Evolutionary conservation across 2,797 vertebrate genomes (phyloP), one percentile per base, ranked within the genome.

Genomic region (Rhinogobio ventralis): DNA sequence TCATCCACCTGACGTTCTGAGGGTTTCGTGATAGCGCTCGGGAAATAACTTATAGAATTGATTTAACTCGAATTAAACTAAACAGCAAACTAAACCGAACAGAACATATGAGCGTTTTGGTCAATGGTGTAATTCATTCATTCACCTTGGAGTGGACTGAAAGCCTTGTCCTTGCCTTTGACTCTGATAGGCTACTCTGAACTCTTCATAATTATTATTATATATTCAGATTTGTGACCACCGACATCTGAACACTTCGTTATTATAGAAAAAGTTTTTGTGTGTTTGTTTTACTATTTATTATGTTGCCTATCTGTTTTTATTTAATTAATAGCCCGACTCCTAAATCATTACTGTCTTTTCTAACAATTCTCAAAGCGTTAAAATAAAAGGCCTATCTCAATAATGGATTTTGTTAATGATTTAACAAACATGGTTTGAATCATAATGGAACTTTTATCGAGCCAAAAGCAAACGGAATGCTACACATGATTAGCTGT

Each of bases 361-460:
- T 9, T 9, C 39, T 9, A 86, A 89, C 90, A 89, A 91, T 90
- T 91, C 89, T 89, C 89, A 90, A 92, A 91, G 90, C 91, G 92
- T 69, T 86, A 90, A 92, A 92, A 91, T 86, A 46, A 17, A 25
- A 14, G 11, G 92, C 53, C 53, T 25, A 28, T 30, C 14, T 30
- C 14, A 64, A 30, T 93, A 94, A 94, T 94, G 92, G 92, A 93
- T 93, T 94, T 94, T 94, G 92, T 88, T 94, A 93, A 94, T 94
- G 86, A 46, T 0, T 91, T 91, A 90, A 10, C 92, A 90, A 90
- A 60, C 89, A 89, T 91, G 91, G 93, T 94, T 94, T 93, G 91
- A 94, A 87, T 92, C 86, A 92, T 93, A 91, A 94, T 94, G 90
- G 5, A 89, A 94, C 94, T 91, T 93, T 94, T 93, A 90, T 90